phyloP scores from a whole-genome alignment of 2,113 vertebrate species.

The Morone saxatilis region DNA sequence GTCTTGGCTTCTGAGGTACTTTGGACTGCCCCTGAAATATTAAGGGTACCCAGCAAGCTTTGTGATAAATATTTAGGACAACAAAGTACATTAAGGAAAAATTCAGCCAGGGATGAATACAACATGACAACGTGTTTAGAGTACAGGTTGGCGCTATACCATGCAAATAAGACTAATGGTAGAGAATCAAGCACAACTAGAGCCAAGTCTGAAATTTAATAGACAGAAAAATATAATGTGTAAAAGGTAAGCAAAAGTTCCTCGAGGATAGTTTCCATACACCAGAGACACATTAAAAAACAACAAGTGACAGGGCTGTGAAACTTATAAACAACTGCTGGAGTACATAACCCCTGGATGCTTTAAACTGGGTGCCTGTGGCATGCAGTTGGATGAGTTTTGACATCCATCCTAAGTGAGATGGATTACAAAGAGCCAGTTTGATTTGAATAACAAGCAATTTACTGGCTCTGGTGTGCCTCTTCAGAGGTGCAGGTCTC shows the following conservation, averaged over 20 bases:
- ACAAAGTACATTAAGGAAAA: background rate
- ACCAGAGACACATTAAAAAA: conserved; percentile 32
- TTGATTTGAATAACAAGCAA: conserved; percentile 69
- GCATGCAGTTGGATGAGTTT: conserved; percentile 41
- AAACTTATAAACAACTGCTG: conserved; percentile 48
- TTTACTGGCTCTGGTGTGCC: conserved; percentile 40
- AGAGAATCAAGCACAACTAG: background rate
- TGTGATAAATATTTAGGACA: background rate
- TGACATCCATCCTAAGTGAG: conserved; percentile 73
- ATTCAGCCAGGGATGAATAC: background rate
- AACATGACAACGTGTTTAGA: background rate
- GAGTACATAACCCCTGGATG: conserved; percentile 35
- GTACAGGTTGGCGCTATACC: background rate
- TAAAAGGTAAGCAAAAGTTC: conserved; percentile 21
- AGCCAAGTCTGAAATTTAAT: background rate
- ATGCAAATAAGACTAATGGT: background rate
- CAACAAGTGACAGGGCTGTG: conserved; percentile 12
- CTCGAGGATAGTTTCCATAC: conserved; percentile 1
- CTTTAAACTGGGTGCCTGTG: conserved; percentile 46
- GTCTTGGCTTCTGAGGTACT: conserved; percentile 7
- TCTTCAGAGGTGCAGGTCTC: conserved; percentile 39
- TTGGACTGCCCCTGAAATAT: conserved; percentile 9
- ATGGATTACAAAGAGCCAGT: conserved; percentile 67
- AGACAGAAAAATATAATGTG: background rate
- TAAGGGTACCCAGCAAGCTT: background rate